Base-by-base conservation (phyloP, 2,888 invertebrate species). In the Drosophila anceps region DNA sequence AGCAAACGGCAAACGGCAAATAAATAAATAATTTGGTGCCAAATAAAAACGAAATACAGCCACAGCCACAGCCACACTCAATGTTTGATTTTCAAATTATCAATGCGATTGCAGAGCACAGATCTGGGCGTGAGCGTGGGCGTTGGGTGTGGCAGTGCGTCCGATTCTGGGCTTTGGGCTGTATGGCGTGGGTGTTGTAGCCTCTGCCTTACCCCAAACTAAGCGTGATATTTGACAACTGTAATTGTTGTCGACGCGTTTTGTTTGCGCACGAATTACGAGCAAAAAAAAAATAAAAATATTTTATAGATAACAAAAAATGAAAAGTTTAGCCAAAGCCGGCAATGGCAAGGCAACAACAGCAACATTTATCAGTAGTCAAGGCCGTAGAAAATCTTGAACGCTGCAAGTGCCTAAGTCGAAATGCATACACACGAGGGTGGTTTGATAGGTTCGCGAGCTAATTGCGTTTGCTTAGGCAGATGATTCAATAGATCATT, bases 221-320 rank as follows among this genome's bases (percentile, higher is more conserved):
- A 27, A 53, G 74, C 66, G 65, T 72, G 76, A 73, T 82, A 83
- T 86, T 85, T 88, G 81, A 88, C 89, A 90, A 74, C 78, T 82
- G 89, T 90, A 91, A 91, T 87, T 87, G 81, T 79, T 63, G 60
- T 61, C 70, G 35, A 13, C 53, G 57, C 70, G 53, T 59, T 70
- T 55, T 88, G 69, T 81, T 59, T 82, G 70, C 59, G 31, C 70
- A 79, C 73, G 79, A 81, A 67, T 79, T 64, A 68, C 20, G 54
- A n/a, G 13, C 33, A 2, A 66, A 41, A 53, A 2, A 66, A 41
- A 53, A 35, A 44, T 24, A 13, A n/a, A n/a, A 29, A 13, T 69
- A 63, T 55, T 69, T 80, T 51, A 75, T 76, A 76, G 88, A 86
- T 86, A 86, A 88, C 82, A 53, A 67, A 27, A 60, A 54, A 37